These are phyloP conservation scores for Alligator mississippiensis DNA, from an alignment of 2,113 vertebrate genomes.

Conservation along the genomic window DNA sequence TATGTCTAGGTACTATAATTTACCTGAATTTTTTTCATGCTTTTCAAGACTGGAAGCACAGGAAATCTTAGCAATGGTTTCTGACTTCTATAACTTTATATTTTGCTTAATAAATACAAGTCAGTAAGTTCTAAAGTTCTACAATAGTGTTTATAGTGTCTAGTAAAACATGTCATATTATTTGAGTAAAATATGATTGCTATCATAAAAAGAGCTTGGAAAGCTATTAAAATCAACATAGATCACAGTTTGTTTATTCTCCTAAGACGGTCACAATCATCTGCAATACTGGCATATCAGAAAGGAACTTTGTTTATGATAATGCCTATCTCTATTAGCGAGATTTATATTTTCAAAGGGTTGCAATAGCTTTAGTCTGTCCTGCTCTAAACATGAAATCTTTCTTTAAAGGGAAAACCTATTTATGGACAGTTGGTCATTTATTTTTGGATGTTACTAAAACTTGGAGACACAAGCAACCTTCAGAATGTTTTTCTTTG, in stretches of 20 bases:
- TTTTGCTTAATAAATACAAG: background rate
- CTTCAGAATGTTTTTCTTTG: background rate
- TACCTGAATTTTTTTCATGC: background rate
- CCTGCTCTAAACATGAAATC: background rate
- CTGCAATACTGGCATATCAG: background rate
- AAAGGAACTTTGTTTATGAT: background rate
- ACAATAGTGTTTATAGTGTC: background rate
- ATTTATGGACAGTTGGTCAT: background rate
- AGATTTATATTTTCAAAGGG: background rate
- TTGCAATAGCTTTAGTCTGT: background rate
- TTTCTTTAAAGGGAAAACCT: background rate
- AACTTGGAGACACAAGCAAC: background rate
- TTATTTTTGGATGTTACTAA: background rate
- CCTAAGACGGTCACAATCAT: background rate
- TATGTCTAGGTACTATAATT: background rate
- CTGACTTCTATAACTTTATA: background rate
- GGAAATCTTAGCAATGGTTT: background rate
- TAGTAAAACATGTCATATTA: background rate
- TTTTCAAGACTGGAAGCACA: background rate
- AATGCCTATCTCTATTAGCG: background rate
- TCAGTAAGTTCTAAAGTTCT: background rate
- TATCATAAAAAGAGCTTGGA: background rate
- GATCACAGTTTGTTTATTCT: background rate
- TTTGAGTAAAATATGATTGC: background rate
- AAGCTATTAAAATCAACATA: background rate